Percentiles rank a stretch among this genome's conserved stretches.
Conservation (phyloP, 2,113 vertebrate genomes). For the Bos taurus region DNA sequence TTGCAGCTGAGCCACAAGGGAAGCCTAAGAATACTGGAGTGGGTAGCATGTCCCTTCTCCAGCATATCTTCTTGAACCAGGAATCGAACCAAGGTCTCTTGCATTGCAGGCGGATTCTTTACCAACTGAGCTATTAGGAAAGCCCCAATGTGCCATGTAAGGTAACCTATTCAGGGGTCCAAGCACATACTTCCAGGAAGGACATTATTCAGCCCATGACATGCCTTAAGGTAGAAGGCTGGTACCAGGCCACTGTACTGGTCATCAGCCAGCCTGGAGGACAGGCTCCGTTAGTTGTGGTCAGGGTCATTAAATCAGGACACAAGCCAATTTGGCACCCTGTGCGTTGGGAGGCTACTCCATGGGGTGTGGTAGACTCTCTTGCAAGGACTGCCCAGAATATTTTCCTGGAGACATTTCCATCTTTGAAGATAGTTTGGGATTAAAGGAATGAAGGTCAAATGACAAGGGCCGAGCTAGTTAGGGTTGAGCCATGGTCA, state of each 20-base stretch:
- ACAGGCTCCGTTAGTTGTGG: accelerated
- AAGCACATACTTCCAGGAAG: accelerated
- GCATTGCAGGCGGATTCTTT: background rate
- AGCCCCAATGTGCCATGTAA: background rate
- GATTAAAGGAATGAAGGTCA: background rate
- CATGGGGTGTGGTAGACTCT: background rate
- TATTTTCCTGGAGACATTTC: background rate
- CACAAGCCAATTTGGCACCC: background rate
- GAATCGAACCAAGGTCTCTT: background rate
- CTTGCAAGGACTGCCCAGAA: background rate
- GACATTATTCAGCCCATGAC: background rate
- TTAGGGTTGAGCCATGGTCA: background rate
- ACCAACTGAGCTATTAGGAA: background rate
- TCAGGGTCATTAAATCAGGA: background rate
- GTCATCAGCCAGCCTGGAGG: background rate
- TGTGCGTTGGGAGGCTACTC: background rate
- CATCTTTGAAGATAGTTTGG: background rate
- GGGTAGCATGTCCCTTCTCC: background rate
- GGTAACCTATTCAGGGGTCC: background rate
- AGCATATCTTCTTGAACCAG: background rate
- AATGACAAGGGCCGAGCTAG: background rate
- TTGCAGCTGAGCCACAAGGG: background rate
- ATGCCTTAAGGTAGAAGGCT: background rate
- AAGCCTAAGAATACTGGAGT: background rate
- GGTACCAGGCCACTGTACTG: background rate